Percentiles rank a stretch among this genome's conserved stretches.
Conservation (phyloP, 2,797 vertebrate genomes). For the Sebastes nivosus region DNA sequence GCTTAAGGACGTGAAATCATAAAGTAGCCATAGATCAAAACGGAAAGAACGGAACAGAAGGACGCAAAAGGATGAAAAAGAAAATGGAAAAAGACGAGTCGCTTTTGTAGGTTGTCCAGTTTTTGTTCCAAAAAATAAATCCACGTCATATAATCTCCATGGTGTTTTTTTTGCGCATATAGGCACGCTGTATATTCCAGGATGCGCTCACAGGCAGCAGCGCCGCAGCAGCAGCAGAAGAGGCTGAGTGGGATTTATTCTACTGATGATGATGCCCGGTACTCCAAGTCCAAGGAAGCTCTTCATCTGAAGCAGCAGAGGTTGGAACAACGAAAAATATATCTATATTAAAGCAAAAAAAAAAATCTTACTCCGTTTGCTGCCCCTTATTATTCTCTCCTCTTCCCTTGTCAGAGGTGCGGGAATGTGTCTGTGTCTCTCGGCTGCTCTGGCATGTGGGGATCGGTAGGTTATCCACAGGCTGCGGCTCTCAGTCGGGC, state of each 20-base stretch:
- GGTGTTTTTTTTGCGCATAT: constrained; percentile 62
- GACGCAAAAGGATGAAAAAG: constrained; percentile 12
- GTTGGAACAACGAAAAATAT: constrained; percentile 11
- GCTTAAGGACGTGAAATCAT: constrained; percentile 56
- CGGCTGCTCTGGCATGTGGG: constrained; percentile 73
- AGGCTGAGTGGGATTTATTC: constrained; percentile 40
- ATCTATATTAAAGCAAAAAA: not conserved
- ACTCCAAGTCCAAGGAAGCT: constrained; percentile 76
- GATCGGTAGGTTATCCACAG: constrained; percentile 69
- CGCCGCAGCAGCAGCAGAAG: constrained; percentile 64
- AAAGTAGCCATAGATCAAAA: constrained; percentile 55
- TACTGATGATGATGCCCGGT: constrained; percentile 61
- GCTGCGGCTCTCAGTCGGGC: constrained; percentile 78
- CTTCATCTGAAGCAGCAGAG: constrained; percentile 65
- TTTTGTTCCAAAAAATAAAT: constrained; percentile 79
- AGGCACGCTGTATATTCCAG: constrained; percentile 79
- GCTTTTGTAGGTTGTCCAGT: constrained; percentile 68
- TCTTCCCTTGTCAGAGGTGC: constrained; percentile 20
- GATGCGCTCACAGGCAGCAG: constrained; percentile 68
- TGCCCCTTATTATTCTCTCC: constrained; percentile 9
- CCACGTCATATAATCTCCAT: constrained; percentile 83
- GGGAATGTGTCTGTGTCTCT: constrained; percentile 45
- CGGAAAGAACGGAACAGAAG: constrained; percentile 27
- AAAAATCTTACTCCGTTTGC: constrained; percentile 38
- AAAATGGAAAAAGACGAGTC: constrained; percentile 18